Evolutionary conservation across 2,888 invertebrate species (phyloP), one percentile per base, ranked within the genome.

Genomic region (Brenthis hecate): DNA sequence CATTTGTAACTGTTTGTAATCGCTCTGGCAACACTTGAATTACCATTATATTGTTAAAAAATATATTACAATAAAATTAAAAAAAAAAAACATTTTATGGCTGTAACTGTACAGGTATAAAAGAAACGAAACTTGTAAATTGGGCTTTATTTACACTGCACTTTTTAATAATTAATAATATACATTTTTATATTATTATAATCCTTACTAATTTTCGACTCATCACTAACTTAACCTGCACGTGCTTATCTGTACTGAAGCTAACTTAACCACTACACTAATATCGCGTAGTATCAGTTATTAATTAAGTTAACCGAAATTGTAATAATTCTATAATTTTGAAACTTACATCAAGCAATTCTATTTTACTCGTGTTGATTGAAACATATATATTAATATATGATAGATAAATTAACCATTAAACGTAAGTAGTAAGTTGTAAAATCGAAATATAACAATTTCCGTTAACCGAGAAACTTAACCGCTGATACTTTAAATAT

Each of bases 121-220:
- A 19, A 36, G 6, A 43, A 43, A 11, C 36, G 36, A n/a, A 53
- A 16, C 51, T 53, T 53, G 51, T 53, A 53, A 28, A 50, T 28
- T 16, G 53, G 61, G 67, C 65, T 72, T 74, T 68, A 58, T 65
- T 48, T 64, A 65, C 75, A 68, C 70, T 65, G 53, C 51, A 62
- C 36, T 43, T 43, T 43, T 43, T 43, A 43, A 43, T 43, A 43
- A 43, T 43, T 11, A 43, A 43, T 43, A 43, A 43, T 43, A 43
- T 43, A 11, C 5, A 28, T 11, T 43, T 43, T 11, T 36, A 23
- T 63, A 65, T 60, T 55, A 61, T 51, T 36, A 16, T 62, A n/a
- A 51, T 51, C 55, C 67, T 48, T 81, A 89, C 91, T 91, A 91
- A 92, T 85, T 89, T 90, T 91, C 91, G 91, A 90, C 92, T 92